Conservation (phyloP, 2,797 vertebrate genomes). For the Vipera ursinii region DNA sequence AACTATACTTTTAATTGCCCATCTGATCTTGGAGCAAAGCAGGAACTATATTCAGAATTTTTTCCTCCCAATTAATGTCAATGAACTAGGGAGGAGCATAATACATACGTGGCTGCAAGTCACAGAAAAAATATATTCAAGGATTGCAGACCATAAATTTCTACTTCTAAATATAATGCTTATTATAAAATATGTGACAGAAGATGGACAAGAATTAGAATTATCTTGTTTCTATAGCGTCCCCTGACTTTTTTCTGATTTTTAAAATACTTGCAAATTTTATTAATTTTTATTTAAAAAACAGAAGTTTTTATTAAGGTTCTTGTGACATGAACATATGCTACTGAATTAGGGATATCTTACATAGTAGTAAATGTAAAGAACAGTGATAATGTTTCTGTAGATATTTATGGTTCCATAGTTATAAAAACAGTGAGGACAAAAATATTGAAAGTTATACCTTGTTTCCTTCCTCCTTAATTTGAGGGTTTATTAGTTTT, state of each 20-base stretch:
- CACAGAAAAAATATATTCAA: not conserved
- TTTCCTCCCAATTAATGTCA: not conserved
- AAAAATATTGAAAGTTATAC: constrained; percentile 67
- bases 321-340: not conserved
- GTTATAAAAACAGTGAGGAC: not conserved
- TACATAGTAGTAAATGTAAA: not conserved
- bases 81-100: not conserved
- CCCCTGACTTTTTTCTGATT: not conserved
- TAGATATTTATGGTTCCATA: not conserved
- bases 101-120: not conserved
- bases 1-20: not conserved
- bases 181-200: not conserved
- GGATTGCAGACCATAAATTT: not conserved
- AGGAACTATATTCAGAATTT: not conserved
- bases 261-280: not conserved
- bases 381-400: not conserved
- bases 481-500: constrained; percentile 85
- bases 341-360: not conserved
- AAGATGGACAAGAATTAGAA: not conserved
- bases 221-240: not conserved
- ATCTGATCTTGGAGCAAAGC: not conserved
- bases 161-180: not conserved
- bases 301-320: not conserved
- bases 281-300: not conserved
- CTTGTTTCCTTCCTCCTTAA: constrained; percentile 89